Conservation (phyloP, 2,888 invertebrate species). For the Myopa testacea region DNA sequence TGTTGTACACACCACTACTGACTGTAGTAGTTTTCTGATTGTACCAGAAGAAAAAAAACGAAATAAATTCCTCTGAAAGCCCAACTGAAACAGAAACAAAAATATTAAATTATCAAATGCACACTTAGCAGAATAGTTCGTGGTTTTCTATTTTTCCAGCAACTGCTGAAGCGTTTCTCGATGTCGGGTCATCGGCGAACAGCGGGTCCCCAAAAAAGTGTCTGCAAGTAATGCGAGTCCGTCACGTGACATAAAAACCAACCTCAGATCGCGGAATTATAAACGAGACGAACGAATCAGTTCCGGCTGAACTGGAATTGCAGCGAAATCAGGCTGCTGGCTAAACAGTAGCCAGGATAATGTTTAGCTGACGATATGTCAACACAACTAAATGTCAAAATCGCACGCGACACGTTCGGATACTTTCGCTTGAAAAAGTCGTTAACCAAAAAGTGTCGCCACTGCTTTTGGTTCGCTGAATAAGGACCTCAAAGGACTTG, state of each 20-base stretch:
- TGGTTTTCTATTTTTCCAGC: too few species aligned
- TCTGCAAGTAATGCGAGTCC: conserved; percentile 60
- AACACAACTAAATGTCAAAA: conserved; percentile 64
- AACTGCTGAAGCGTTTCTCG: too few species aligned
- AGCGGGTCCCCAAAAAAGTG: neutral
- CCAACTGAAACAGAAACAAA: too few species aligned
- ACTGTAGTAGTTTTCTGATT: too few species aligned
- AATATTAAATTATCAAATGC: too few species aligned
- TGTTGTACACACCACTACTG: too few species aligned
- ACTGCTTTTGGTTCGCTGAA: conserved; percentile 27
- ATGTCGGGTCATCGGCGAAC: too few species aligned
- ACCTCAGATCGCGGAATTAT: conserved; percentile 39
- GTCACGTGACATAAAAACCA: conserved; percentile 61
- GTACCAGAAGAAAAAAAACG: too few species aligned
- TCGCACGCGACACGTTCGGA: conserved; percentile 61
- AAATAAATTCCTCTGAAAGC: too few species aligned
- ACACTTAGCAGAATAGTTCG: too few species aligned
- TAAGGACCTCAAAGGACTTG: conserved; percentile 32
- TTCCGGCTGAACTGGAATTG: conserved; percentile 39
- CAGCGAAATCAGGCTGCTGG: neutral
- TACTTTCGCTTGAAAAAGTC: conserved; percentile 61
- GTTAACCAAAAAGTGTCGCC: conserved; percentile 51
- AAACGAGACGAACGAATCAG: conserved; percentile 46
- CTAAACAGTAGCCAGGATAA: conserved; percentile 41
- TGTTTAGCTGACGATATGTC: conserved; percentile 63